Conservation (phyloP, 1,140 invertebrate genomes). For the Drosophila navojoa region DNA sequence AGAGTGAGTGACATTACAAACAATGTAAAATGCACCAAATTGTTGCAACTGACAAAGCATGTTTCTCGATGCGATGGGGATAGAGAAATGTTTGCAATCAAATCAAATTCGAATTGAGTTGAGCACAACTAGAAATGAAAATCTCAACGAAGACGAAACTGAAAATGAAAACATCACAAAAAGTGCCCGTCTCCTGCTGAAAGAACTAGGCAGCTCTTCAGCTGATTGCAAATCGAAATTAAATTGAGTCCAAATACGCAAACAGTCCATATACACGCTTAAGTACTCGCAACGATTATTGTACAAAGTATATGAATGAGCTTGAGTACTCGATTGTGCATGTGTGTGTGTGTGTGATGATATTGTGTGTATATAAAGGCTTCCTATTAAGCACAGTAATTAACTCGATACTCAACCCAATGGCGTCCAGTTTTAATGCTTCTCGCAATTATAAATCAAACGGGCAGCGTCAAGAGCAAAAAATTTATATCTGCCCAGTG, state of each 20-base stretch:
- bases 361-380: constrained; percentile 3
- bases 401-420: constrained; percentile 48
- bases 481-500: constrained; percentile 57
- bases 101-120: constrained; percentile 72
- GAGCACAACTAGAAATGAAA: constrained; percentile 51
- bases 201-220: constrained; percentile 51
- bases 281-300: constrained; percentile 7
- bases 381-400: constrained; percentile 47
- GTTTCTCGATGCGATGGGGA: constrained; percentile 18
- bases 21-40: constrained; percentile 73
- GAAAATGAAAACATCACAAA: constrained; percentile 45
- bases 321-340: not conserved
- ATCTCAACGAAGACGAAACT: constrained; percentile 15
- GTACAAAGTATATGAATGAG: constrained; percentile 1
- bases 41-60: constrained; percentile 52
- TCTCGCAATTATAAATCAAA: constrained; percentile 22
- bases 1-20: constrained; percentile 60
- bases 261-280: constrained; percentile 8
- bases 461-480: constrained; percentile 42
- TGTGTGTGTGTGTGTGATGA: not conserved
- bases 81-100: constrained; percentile 58
- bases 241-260: constrained; percentile 35
- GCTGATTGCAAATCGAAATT: constrained; percentile 71
- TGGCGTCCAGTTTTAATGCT: constrained; percentile 15
- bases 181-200: constrained; percentile 34